These are phyloP conservation scores for Polydrusus tereticollis DNA, from an alignment of 2,888 invertebrate genomes.

Conservation along the genomic window DNA sequence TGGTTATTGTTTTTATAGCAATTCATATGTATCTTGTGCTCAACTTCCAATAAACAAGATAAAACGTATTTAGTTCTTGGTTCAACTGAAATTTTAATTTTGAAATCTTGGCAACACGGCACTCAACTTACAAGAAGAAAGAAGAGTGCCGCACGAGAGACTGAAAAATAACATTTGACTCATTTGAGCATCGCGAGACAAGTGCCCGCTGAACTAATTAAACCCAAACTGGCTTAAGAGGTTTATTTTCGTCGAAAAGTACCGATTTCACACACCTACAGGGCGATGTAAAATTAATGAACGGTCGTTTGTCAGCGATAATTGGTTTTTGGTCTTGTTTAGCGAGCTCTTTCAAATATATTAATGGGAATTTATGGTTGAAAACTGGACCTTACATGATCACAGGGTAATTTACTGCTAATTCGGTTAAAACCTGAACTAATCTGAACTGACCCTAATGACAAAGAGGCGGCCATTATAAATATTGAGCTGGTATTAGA, in stretches of 20 bases:
- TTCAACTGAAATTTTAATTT: no score
- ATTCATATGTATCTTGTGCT: no score
- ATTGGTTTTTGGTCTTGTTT: constrained; percentile 7
- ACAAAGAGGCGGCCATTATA: no score
- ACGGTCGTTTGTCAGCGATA: constrained; percentile 9
- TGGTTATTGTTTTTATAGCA: not conserved
- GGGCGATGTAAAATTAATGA: constrained; percentile 20
- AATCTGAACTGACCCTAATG: no score
- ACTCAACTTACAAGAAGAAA: not conserved
- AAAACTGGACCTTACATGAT: not conserved
- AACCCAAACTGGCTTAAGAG: constrained; percentile 15
- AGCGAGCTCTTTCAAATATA: not conserved
- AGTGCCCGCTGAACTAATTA: constrained; percentile 35
- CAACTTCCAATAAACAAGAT: no score
- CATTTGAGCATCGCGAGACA: constrained; percentile 28
- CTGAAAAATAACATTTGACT: constrained; percentile 32
- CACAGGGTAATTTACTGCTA: not conserved
- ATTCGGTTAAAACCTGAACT: not conserved
- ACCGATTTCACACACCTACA: constrained; percentile 29
- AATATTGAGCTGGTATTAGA: no score
- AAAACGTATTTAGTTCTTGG: no score
- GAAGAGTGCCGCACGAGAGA: constrained; percentile 3
- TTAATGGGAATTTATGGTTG: not conserved
- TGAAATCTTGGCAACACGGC: constrained; percentile 27
- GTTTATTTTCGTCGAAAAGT: constrained; percentile 26